Conservation (phyloP, 2,888 invertebrate species). For the Philereme transversata region DNA sequence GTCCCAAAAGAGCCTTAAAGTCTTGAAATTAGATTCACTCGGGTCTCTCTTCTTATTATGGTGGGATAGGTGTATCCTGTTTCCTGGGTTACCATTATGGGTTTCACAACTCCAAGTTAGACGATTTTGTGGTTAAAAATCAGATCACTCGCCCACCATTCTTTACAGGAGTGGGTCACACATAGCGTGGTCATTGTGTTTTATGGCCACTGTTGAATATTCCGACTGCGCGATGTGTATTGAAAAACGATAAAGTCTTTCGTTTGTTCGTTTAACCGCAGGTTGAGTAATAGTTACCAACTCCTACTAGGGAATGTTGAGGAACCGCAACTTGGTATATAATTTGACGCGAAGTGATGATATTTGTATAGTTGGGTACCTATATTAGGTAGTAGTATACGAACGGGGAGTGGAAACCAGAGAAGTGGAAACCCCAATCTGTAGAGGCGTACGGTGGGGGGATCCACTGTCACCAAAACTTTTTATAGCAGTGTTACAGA, state of each 20-base stretch:
- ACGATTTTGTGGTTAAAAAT: constrained; percentile 12
- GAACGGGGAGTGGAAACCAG: no score
- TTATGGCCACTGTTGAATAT: constrained; percentile 42
- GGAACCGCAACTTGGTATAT: no score
- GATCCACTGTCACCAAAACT: no score
- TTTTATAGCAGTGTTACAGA: no score
- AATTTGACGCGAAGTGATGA: no score
- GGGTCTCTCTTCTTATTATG: no score
- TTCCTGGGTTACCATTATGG: background rate
- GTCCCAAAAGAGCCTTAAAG: no score
- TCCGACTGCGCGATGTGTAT: constrained; percentile 29
- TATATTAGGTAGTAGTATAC: no score
- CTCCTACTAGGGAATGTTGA: background rate
- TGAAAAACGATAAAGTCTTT: constrained; percentile 35
- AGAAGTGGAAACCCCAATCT: no score
- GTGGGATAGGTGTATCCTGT: background rate
- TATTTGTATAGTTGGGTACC: no score
- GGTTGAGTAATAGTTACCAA: constrained; percentile 4
- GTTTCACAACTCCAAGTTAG: background rate
- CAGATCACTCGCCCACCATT: constrained; percentile 13
- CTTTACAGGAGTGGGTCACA: constrained; percentile 5
- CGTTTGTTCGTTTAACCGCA: constrained; percentile 7
- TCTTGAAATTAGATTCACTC: no score
- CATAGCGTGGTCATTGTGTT: constrained; percentile 32
- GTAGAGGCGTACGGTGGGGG: no score